Conservation (phyloP, 2,797 vertebrate genomes). For the Rhinoraja longicauda region DNA sequence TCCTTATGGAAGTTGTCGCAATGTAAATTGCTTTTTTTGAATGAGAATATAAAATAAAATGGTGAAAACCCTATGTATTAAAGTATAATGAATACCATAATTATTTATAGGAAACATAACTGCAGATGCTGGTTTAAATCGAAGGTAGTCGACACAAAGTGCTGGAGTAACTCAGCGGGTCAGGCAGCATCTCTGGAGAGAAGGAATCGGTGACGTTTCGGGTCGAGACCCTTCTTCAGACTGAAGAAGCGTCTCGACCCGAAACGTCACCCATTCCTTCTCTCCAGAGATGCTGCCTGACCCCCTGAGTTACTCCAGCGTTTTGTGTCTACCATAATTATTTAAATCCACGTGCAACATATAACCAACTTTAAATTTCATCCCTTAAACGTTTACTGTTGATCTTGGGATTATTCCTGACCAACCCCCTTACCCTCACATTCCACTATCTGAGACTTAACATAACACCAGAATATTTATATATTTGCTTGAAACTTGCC, state of each 20-base stretch:
- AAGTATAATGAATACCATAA: background rate
- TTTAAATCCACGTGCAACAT: slow-evolving; percentile 31
- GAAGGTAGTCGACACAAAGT: too few species aligned
- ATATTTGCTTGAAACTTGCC: slow-evolving; percentile 53
- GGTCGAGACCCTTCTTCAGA: too few species aligned
- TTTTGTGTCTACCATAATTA: background rate
- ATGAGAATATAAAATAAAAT: background rate
- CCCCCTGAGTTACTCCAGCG: too few species aligned
- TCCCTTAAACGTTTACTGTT: slow-evolving; percentile 45
- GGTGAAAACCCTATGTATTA: background rate
- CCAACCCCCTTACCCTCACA: slow-evolving; percentile 46
- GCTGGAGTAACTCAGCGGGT: too few species aligned
- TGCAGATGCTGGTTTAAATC: too few species aligned
- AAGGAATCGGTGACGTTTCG: too few species aligned
- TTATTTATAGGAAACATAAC: too few species aligned
- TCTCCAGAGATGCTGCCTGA: too few species aligned
- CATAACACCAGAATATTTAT: slow-evolving; percentile 44
- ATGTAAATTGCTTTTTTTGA: background rate
- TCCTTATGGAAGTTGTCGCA: background rate
- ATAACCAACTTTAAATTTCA: slow-evolving; percentile 39
- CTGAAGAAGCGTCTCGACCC: too few species aligned
- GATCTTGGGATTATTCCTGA: slow-evolving; percentile 42
- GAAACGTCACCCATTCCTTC: too few species aligned
- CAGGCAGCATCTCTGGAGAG: too few species aligned
- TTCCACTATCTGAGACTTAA: slow-evolving; percentile 56